Base-by-base conservation (phyloP, 2,113 vertebrate genomes). In the Sardina pilchardus region DNA sequence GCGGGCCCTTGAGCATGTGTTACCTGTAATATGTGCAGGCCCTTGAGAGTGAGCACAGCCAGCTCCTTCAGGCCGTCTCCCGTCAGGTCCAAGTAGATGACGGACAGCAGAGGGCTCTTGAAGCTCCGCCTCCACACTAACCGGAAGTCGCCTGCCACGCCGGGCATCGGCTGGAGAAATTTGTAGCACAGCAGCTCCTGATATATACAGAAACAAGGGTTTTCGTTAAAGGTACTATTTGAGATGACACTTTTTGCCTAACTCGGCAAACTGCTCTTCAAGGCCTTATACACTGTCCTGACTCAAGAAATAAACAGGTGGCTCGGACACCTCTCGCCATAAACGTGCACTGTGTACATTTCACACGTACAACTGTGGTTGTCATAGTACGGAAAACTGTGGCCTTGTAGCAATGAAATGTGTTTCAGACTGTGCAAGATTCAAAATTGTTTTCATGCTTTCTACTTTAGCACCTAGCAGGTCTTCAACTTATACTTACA, bases 111-210 rank as follows among this genome's bases (percentile, higher is more conserved):
- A 0, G 97, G 96, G 83, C 97, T 97, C 53, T 96, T 96, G 91
- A 98, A 98, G 85, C 95, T 94, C 50, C 96, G 93, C 19, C 91
- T 96, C 97, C 97, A 98, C 82, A 95, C 87, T 59, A 97, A 91
- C 86, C 88, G 91, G 90, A 97, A 98, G 24, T 92, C 92, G 0
- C 83, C 88, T 0, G 89, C 91, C 21, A 5, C 36, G 2, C 85
- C 85, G 9, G 87, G 86, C 9, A 42, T 67, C 53, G 84, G 82
- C 42, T 87, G 83, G 26, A 90, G 85, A 82, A 95, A 96, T 87
- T 97, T 97, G 85, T 97, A 98, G 91, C 97, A 98, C 6, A 97
- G 96, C 47, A 98, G 94, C 81, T 97, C 97, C 97, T 98, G 90
- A 59, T 8, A 85, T 34, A 89, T 48, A 87, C n/a, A 39, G 4